These are phyloP conservation scores for Bombyx mori DNA, from an alignment of 1,140 invertebrate genomes.

Conservation along the genomic window DNA sequence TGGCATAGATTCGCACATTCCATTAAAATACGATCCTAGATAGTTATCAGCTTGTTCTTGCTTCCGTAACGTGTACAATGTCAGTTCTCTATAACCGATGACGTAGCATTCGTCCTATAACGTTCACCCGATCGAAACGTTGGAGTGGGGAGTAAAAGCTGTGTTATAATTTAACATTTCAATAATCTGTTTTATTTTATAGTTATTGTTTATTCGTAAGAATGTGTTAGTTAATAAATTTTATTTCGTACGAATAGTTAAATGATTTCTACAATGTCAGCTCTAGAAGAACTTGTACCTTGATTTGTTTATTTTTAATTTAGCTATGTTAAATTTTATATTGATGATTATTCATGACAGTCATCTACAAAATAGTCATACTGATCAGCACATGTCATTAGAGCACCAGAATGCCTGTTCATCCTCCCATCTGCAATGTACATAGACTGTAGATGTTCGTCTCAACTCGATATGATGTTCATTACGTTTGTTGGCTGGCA, in stretches of 20 bases:
- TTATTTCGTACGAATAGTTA: constrained; percentile 66
- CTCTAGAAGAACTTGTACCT: constrained; percentile 61
- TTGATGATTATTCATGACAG: constrained; percentile 63
- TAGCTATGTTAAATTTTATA: constrained; percentile 60
- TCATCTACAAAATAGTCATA: constrained; percentile 8
- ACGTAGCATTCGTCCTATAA: constrained; percentile 43
- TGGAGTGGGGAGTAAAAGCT: constrained; percentile 60
- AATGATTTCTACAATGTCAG: constrained; percentile 53
- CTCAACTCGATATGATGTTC: constrained; percentile 44
- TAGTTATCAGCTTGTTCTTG: constrained; percentile 39
- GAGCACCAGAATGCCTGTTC: neutral
- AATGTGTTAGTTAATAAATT: constrained; percentile 63
- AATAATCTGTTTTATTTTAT: constrained; percentile 69
- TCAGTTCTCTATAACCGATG: constrained; percentile 15
- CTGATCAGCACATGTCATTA: neutral
- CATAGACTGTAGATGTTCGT: constrained; percentile 40
- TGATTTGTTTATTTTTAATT: constrained; percentile 60
- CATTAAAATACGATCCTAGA: constrained; percentile 53
- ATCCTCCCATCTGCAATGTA: constrained; percentile 30
- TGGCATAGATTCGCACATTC: constrained; percentile 52
- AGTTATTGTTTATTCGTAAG: constrained; percentile 68
- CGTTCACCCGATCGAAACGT: constrained; percentile 38
- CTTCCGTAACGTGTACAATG: constrained; percentile 15
- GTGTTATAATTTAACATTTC: constrained; percentile 70
- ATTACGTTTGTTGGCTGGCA: constrained; percentile 59